These are phyloP conservation scores for Ypsolopha scabrella DNA, from an alignment of 2,888 invertebrate genomes.

Conservation along the genomic window DNA sequence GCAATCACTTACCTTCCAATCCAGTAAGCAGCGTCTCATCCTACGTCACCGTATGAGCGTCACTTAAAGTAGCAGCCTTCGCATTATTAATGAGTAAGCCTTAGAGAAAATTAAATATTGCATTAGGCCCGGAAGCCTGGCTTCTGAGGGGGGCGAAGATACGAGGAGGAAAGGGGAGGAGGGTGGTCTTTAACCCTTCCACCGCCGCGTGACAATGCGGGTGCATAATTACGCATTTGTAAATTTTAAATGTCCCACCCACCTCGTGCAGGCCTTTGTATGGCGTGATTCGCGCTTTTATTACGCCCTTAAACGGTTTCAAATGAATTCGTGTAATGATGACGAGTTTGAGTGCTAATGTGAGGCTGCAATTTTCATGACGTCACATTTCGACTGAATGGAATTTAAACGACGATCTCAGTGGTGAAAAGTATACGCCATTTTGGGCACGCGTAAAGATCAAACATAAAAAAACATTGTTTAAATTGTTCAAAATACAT, in stretches of 20 bases:
- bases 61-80: slow-evolving; percentile 68
- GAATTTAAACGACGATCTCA: background rate
- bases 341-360: slow-evolving; percentile 46
- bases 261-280: slow-evolving; percentile 64
- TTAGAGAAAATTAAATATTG: slow-evolving; percentile 72
- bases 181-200: slow-evolving; percentile 45
- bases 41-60: slow-evolving; percentile 58
- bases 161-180: slow-evolving; percentile 27
- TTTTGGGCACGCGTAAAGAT: too few relatives aligned
- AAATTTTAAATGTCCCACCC: slow-evolving; percentile 68
- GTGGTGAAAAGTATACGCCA: too few relatives aligned
- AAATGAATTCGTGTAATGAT: slow-evolving; percentile 54
- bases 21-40: slow-evolving; percentile 36
- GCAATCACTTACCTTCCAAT: slow-evolving; percentile 5
- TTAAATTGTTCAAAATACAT: too few relatives aligned
- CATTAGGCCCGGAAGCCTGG: slow-evolving; percentile 67
- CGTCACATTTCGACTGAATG: slow-evolving; percentile 9
- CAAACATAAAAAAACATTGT: too few relatives aligned
- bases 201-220: slow-evolving; percentile 61
- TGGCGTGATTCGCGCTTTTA: slow-evolving; percentile 64
- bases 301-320: slow-evolving; percentile 44
- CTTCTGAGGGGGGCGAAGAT: slow-evolving; percentile 27
- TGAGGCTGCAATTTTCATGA: slow-evolving; percentile 39
- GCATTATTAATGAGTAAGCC: slow-evolving; percentile 70
- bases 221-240: slow-evolving; percentile 71